phyloP scores from a whole-genome alignment of 2,888 invertebrate genomes.

The Brachyptera putata region DNA sequence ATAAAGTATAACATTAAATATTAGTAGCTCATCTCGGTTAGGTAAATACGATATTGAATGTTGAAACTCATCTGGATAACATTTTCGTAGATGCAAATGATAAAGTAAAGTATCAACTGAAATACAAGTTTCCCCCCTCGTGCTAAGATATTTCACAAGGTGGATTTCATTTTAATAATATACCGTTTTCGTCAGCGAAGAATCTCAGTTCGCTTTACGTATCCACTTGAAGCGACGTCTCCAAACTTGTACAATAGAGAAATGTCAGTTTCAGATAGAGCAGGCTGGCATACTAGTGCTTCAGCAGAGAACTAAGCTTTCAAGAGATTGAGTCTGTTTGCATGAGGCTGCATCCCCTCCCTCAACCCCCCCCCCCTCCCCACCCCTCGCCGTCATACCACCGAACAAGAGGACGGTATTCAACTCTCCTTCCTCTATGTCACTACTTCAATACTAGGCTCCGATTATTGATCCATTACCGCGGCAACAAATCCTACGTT shows the following conservation, averaged over 20 bases:
- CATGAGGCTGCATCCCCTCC: constrained; percentile 3
- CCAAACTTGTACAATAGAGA: constrained; percentile 17
- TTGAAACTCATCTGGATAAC: too few species aligned
- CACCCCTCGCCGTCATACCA: not conserved
- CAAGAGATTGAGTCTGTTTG: constrained; percentile 22
- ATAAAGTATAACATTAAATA: too few species aligned
- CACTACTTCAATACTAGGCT: constrained; percentile 17
- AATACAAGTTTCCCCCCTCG: constrained; percentile 13
- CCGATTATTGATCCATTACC: constrained; percentile 14
- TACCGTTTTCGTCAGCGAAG: constrained; percentile 15
- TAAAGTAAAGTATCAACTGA: not conserved
- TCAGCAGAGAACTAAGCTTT: constrained; percentile 12
- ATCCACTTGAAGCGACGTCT: constrained; percentile 18
- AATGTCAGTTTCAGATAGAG: constrained; percentile 20
- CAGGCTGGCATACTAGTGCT: not conserved
- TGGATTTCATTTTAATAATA: constrained; percentile 21
- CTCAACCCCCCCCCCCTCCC: not conserved
- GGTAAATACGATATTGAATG: too few species aligned
- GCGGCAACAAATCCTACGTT: constrained; percentile 13
- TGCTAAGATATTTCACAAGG: constrained; percentile 12
- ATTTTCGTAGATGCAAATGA: not conserved
- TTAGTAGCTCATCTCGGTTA: too few species aligned
- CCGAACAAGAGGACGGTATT: not conserved
- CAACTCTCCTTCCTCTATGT: constrained; percentile 13
- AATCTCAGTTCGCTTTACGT: not conserved